Base-by-base conservation (phyloP, 2,113 vertebrate species). In the Leiothrix lutea region DNA sequence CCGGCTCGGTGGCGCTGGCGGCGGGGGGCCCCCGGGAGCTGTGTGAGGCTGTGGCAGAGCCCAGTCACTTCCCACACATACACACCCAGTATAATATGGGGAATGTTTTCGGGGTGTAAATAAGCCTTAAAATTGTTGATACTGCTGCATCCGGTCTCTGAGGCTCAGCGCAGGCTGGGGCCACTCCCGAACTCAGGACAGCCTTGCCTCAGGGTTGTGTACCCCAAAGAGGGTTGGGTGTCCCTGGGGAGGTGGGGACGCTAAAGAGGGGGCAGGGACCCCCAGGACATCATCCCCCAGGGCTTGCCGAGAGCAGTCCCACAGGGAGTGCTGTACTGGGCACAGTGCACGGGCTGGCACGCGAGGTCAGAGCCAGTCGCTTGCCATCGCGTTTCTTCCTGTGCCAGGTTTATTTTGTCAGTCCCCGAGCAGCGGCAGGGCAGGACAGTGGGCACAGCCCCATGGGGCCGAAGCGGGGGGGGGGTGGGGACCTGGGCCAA, bases 401-500 rank as follows among this genome's bases (percentile, higher is more conserved):
- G 17, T 8, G 18, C 77, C 54, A 23, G 12, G 88, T 89, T 95
- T 93, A 71, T 93, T 94, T 94, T 91, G 48, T 67, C 62, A 83
- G 88, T 36, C 66, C 40, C n/a, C 0, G 1, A 20, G 77, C 57
- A 61, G 67, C 47, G 1, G 33, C 26, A 2, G 60, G 50, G 72
- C 82, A 75, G 67, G 42, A 54, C 38, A 19, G 62, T 5, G 71
- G 80, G 74, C 80, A 62, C 33, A 33, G 62, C n/a, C 80, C 48
- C 58, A 15, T 4, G 48, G 92, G 61, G 45, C 18, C 26, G 62
- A 45, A 85, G 18, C 2, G 2, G 21, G 22, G 18, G 4, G 33
- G 14, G 23, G 14, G 23, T 5, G 4, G 17, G 19, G 3, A 26
- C 5, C 12, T 51, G 7, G 35, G 54, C 50, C 44, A 11, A 25